phyloP scores from a whole-genome alignment of 2,113 vertebrate genomes.

The Sciurus niger region DNA sequence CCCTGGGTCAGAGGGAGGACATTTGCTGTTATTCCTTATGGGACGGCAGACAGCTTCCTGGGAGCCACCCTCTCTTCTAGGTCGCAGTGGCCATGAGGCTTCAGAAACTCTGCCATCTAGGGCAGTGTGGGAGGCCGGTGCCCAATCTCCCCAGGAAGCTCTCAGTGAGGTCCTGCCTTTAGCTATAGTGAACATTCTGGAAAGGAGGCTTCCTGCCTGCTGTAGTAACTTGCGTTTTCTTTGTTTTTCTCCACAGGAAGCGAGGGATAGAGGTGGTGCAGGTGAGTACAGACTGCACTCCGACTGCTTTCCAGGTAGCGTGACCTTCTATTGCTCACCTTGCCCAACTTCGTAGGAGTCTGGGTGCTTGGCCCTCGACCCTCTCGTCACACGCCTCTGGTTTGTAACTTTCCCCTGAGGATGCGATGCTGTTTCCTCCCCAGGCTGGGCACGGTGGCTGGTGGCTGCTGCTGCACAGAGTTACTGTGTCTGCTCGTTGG shows the following conservation, averaged over 20 bases:
- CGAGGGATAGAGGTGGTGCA: constrained; percentile 98
- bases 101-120: background rate
- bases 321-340: background rate
- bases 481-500: background rate
- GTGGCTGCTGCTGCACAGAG: background rate
- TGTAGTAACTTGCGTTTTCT: constrained; percentile 77
- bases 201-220: background rate
- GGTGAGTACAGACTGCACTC: constrained; percentile 90
- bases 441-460: background rate
- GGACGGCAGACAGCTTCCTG: no score
- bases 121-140: fast-evolving
- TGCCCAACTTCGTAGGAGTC: background rate
- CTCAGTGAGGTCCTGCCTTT: fast-evolving
- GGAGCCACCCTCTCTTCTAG: background rate
- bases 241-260: constrained; percentile 92
- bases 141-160: fast-evolving
- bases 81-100: background rate
- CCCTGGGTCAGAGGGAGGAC: background rate
- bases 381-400: background rate
- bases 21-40: background rate
- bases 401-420: background rate
- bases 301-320: fast-evolving
- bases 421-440: fast-evolving
- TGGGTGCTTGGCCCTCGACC: background rate
- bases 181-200: background rate